Evolutionary conservation across 2,888 invertebrate genomes (phyloP).

Genomic region (Leptura quadrifasciata): DNA sequence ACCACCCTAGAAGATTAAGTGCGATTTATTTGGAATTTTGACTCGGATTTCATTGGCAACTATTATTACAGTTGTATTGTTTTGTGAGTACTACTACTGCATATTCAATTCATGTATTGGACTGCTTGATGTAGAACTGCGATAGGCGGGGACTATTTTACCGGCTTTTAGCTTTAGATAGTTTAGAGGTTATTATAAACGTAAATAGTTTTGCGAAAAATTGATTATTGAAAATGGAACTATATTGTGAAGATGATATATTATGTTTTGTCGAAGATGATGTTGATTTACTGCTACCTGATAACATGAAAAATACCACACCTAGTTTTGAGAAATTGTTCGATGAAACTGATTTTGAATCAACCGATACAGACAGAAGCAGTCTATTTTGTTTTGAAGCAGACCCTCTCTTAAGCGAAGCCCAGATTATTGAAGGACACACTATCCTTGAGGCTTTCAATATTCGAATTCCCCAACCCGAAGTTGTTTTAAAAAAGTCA

Average conservation of each 20-base stretch:
- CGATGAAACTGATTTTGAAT: conserved; percentile 17
- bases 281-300: conserved; percentile 13
- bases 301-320: conserved; percentile 22
- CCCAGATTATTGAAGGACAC: conserved; percentile 30
- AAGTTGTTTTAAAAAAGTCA: conserved; percentile 14
- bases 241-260: conserved; percentile 26
- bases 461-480: conserved; percentile 16
- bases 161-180: not conserved
- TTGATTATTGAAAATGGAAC: conserved; percentile 21
- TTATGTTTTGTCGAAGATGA: conserved; percentile 34
- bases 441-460: conserved; percentile 34
- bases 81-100: too few relatives aligned
- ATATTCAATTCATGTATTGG: not conserved
- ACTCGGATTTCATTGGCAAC: too few relatives aligned
- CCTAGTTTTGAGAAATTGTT: conserved; percentile 26
- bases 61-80: too few relatives aligned
- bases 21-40: too few relatives aligned
- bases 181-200: not conserved
- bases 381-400: conserved; percentile 15
- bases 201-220: not conserved
- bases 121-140: not conserved
- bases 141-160: not conserved
- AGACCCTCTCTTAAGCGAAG: conserved; percentile 43
- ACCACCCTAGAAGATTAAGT: too few relatives aligned
- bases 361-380: not conserved